Base-by-base conservation (phyloP, 2,113 vertebrate genomes). In the Paradoxurus hermaphroditus region DNA sequence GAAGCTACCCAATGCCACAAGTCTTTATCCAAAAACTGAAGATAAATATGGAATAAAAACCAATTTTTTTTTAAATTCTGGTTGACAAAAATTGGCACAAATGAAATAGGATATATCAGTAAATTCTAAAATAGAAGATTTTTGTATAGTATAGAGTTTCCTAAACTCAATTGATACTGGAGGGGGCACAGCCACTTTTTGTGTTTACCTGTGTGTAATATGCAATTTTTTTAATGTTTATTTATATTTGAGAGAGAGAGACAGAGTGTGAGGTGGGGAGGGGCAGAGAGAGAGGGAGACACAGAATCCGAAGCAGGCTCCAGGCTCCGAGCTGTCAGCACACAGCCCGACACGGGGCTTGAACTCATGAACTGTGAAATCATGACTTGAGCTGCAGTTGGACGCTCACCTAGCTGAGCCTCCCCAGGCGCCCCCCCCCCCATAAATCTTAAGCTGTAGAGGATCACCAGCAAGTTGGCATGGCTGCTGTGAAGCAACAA, bases 111-210 rank as follows among this genome's bases (percentile, higher is more conserved):
- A 56, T 87, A 27, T 36, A 51, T 79, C n/a, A 65, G 36, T 77
- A 87, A 92, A 73, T 62, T 92, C 84, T 92, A 46, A 75, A 51
- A 96, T 19, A 87, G 49, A 95, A 93, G 25, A 73, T 88, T 86
- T 91, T 73, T 29, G 51, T 62, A 27, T 7, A 53, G 19, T 44
- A 16, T 39, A 51, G 62, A 51, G 27, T 95, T 96, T 95, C 49
- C 51, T 96, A 62, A 25, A 67, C 82, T 78, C 77, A 10, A 39
- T 10, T 86, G 34, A 31, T 83, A 90, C 0, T 25, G 27, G 19
- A 56, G 75, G 36, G 39, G 59, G 63, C 18, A 23, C 15, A 59
- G 59, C 63, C 56, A 25, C 15, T 49, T 59, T 67, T 23, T 21
- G 1, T 14, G 31, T 51, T 39, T 51, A 41, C 19, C 29, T 51